These are phyloP conservation scores for Spodoptera litura DNA, from an alignment of 1,140 invertebrate genomes.

Conservation along the genomic window DNA sequence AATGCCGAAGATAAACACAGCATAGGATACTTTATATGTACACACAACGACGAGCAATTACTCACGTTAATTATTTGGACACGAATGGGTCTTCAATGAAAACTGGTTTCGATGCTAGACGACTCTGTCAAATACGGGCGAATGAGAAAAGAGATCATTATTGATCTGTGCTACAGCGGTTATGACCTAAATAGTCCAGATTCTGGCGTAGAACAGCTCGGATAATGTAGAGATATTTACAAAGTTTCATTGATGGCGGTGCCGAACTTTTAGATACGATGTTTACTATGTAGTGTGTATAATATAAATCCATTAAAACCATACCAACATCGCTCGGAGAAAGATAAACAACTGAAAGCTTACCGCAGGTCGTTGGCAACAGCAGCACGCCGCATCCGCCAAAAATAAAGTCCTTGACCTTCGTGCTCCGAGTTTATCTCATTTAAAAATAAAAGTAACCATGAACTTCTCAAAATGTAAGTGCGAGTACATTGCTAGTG, in stretches of 20 bases:
- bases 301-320: conserved; percentile 56
- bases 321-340: conserved; percentile 56
- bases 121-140: conserved; percentile 34
- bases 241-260: conserved; percentile 54
- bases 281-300: conserved; percentile 56
- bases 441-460: conserved; percentile 80
- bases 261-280: conserved; percentile 50
- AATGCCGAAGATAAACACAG: conserved; percentile 60
- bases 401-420: conserved; percentile 83
- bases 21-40: conserved; percentile 45
- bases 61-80: conserved; percentile 54
- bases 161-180: neutral
- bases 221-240: conserved; percentile 18
- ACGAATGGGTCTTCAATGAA: conserved; percentile 45
- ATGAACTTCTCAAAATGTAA: conserved; percentile 74
- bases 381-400: conserved; percentile 66
- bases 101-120: conserved; percentile 51
- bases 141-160: conserved; percentile 24
- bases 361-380: conserved; percentile 73
- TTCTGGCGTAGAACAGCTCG: neutral
- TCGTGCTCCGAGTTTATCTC: conserved; percentile 74
- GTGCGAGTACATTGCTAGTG: conserved; percentile 68
- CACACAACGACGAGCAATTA: conserved; percentile 53
- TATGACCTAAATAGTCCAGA: conserved; percentile 9
- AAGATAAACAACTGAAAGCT: conserved; percentile 63